phyloP scores from a whole-genome alignment of 2,888 invertebrate genomes.

The Lumbricus terrestris region DNA sequence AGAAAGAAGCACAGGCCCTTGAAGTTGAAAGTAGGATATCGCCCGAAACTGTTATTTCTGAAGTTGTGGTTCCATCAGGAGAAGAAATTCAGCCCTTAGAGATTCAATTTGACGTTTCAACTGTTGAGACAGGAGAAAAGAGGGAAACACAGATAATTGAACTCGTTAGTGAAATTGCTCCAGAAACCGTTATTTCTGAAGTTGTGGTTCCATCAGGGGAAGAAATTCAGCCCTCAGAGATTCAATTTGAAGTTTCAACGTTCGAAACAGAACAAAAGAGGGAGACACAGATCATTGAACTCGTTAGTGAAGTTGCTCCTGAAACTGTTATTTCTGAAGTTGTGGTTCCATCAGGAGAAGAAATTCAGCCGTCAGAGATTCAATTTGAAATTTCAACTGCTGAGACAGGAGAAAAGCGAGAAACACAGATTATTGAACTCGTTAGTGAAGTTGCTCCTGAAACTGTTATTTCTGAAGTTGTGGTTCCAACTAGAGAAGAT shows the following conservation, averaged over 20 bases:
- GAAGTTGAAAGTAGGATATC: background rate
- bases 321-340: constrained; percentile 23
- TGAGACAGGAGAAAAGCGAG: constrained; percentile 18
- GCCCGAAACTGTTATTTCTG: constrained; percentile 8
- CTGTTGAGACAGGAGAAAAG: constrained; percentile 17
- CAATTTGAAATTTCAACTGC: constrained; percentile 29
- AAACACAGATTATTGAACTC: background rate
- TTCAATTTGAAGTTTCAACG: constrained; percentile 28
- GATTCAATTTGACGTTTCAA: constrained; percentile 19
- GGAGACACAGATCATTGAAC: constrained; percentile 19
- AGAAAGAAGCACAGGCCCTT: background rate
- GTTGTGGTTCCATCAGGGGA: constrained; percentile 22
- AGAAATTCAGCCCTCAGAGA: constrained; percentile 28
- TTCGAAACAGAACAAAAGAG: constrained; percentile 19
- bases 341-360: constrained; percentile 17
- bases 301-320: constrained; percentile 7
- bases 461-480: constrained; percentile 17
- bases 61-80: constrained; percentile 15
- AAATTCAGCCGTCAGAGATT: constrained; percentile 31
- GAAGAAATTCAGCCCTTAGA: constrained; percentile 27
- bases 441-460: background rate
- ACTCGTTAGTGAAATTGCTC: background rate
- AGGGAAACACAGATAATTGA: constrained; percentile 23
- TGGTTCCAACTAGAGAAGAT: background rate
- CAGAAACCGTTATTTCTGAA: constrained; percentile 29